phyloP scores from a whole-genome alignment of 2,888 invertebrate genomes.

The Tyria jacobaeae region DNA sequence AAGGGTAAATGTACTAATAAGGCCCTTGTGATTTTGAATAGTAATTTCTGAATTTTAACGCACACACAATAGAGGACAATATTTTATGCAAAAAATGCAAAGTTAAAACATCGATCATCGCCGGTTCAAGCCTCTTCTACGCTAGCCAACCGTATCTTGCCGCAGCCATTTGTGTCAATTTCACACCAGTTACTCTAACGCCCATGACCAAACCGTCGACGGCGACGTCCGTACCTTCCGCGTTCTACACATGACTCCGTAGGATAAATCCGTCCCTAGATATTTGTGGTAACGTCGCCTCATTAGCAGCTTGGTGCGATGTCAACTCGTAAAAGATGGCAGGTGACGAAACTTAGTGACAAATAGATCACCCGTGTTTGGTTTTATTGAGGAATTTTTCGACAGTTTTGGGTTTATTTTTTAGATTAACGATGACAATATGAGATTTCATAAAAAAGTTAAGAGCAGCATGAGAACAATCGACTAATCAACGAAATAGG shows the following conservation, averaged over 20 bases:
- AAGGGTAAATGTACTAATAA: too few species aligned
- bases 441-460: neutral
- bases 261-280: constrained; percentile 41
- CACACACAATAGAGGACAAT: neutral
- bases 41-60: too few species aligned
- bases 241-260: constrained; percentile 35
- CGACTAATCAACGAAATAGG: neutral
- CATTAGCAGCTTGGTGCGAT: constrained; percentile 25
- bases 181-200: constrained; percentile 9
- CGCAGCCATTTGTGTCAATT: constrained; percentile 7
- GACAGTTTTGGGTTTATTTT: constrained; percentile 2
- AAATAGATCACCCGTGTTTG: constrained; percentile 37
- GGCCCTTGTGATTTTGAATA: too few species aligned
- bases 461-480: neutral
- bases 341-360: constrained; percentile 42
- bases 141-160: neutral
- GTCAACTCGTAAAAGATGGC: constrained; percentile 19
- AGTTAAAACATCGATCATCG: neutral
- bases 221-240: constrained; percentile 30
- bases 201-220: constrained; percentile 5
- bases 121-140: neutral
- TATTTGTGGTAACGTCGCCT: constrained; percentile 24
- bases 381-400: constrained; percentile 12
- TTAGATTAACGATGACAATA: neutral
- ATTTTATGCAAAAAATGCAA: neutral